phyloP scores from a whole-genome alignment of 2,113 vertebrate genomes.

The Mystacornis crossleyi region DNA sequence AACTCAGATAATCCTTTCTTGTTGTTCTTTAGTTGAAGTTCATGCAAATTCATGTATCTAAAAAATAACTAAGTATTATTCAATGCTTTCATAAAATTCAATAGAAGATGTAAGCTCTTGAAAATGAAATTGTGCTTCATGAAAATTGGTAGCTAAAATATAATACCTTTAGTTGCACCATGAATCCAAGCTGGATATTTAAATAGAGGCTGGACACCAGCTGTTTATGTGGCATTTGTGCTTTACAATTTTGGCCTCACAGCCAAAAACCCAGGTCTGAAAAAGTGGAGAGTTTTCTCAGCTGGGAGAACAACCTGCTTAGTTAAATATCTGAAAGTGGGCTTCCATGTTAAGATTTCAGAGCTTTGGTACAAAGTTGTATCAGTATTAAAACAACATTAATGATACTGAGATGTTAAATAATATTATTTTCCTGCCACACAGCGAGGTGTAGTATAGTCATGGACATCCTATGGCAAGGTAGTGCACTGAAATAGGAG shows the following conservation, averaged over 20 bases:
- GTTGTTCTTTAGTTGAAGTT: background rate
- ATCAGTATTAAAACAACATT: background rate
- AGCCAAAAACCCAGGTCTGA: background rate
- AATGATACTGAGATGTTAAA: background rate
- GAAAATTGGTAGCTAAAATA: background rate
- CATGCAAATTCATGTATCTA: background rate
- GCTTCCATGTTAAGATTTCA: background rate
- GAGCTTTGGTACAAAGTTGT: background rate
- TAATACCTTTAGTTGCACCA: background rate
- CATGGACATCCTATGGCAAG: background rate
- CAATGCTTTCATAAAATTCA: background rate
- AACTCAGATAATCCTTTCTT: background rate
- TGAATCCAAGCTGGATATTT: background rate
- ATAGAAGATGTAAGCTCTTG: background rate
- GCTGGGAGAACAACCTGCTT: background rate
- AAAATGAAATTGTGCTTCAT: background rate
- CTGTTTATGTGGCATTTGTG: background rate
- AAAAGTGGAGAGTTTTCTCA: background rate
- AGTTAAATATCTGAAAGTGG: background rate
- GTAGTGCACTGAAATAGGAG: background rate
- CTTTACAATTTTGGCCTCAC: background rate
- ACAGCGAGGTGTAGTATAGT: background rate
- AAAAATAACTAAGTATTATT: background rate
- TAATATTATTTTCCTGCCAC: background rate
- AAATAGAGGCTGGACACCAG: background rate